Percentiles rank a stretch among this genome's conserved stretches.
These are phyloP conservation scores for Diachrysia chrysitis DNA, from an alignment of 2,888 invertebrate species.

Conservation along the genomic window DNA sequence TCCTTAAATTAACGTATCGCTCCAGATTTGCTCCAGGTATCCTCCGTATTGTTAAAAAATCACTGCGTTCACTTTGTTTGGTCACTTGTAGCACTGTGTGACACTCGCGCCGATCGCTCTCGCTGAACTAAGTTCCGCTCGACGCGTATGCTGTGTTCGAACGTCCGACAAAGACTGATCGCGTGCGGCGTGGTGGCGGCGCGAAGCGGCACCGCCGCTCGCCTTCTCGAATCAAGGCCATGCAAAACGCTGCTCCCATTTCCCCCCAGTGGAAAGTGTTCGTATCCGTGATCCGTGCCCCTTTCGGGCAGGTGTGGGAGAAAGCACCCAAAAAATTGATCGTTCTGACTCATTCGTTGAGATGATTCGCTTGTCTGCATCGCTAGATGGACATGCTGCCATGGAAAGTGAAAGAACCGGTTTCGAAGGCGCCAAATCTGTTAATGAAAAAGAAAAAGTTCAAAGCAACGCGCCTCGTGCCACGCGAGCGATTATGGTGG, in stretches of 20 bases:
- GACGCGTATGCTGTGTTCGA: conserved; percentile 60
- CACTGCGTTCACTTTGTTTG: conserved; percentile 67
- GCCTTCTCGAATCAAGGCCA: conserved; percentile 83
- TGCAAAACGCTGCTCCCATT: conserved; percentile 86
- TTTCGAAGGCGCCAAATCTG: conserved; percentile 75
- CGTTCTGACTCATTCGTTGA: conserved; percentile 81
- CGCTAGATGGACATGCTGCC: conserved; percentile 61
- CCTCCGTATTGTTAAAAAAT: conserved; percentile 68
- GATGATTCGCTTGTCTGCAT: conserved; percentile 75
- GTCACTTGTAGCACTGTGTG: conserved; percentile 69
- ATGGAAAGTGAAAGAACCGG: conserved; percentile 85
- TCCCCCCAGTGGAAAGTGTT: conserved; percentile 86
- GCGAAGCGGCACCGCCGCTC: conserved; percentile 64
- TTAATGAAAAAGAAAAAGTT: conserved; percentile 72
- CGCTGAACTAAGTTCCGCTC: conserved; percentile 52
- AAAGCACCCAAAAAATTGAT: conserved; percentile 86
- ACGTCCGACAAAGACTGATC: conserved; percentile 73
- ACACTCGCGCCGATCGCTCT: conserved; percentile 75
- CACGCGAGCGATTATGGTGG: conserved; percentile 21
- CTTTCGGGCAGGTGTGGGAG: conserved; percentile 87
- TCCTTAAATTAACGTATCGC: conserved; percentile 73
- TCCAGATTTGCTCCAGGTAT: conserved; percentile 81
- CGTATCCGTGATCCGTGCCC: conserved; percentile 86
- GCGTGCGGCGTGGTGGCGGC: conserved; percentile 49
- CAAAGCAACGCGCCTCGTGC: conserved; percentile 37